Evolutionary conservation across 2,797 vertebrate genomes (phyloP).

Genomic region (Synaphobranchus kaupii): DNA sequence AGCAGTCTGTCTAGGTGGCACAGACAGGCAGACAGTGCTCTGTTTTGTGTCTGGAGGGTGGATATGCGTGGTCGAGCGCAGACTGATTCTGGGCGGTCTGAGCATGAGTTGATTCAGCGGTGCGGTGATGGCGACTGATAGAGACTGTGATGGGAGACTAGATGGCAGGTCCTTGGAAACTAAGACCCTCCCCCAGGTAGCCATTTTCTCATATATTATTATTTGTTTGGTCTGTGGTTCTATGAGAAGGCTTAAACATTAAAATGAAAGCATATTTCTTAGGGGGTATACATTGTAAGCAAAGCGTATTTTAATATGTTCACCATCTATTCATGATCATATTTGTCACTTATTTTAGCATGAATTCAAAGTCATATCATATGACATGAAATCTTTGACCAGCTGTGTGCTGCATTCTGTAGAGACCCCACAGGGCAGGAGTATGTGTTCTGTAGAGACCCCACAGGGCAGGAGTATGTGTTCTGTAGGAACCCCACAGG

Average conservation of each 20-base stretch:
- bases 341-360: too few relatives aligned
- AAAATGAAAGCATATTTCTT: neutral
- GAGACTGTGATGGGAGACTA: neutral
- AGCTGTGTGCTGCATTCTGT: too few relatives aligned
- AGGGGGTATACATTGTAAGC: too few relatives aligned
- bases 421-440: too few relatives aligned
- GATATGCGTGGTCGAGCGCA: neutral
- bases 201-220: neutral
- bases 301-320: too few relatives aligned
- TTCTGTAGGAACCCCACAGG: too few relatives aligned
- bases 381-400: too few relatives aligned
- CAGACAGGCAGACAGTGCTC: neutral
- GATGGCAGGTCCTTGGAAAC: neutral
- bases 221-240: conserved; percentile 24
- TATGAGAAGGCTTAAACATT: neutral
- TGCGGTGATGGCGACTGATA: neutral
- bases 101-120: neutral
- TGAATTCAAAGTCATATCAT: too few relatives aligned
- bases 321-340: too few relatives aligned
- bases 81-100: neutral
- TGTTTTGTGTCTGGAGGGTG: neutral
- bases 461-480: too few relatives aligned
- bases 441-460: too few relatives aligned
- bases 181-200: neutral
- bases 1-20: neutral